phyloP scores from a whole-genome alignment of 2,888 invertebrate species.

The Drosophila helvetica region DNA sequence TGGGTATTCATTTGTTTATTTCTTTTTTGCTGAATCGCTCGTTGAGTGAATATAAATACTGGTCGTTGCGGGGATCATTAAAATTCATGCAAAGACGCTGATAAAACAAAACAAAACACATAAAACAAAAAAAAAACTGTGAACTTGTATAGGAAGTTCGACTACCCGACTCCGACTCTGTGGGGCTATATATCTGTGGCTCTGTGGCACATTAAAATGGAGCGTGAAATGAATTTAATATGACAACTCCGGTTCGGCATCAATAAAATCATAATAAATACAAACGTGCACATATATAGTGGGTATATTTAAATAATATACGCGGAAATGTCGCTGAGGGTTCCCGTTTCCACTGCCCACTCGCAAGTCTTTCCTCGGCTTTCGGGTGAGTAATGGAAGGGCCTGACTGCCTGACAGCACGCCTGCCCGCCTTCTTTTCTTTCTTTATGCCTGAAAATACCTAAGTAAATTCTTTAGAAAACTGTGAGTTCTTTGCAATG shows the following conservation, averaged over 20 bases:
- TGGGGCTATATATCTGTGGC: background rate
- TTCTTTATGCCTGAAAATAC: background rate
- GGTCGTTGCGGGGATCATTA: slow-evolving; percentile 28
- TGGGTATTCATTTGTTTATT: slow-evolving; percentile 14
- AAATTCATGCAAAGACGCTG: slow-evolving; percentile 52
- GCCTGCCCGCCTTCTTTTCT: slow-evolving; percentile 20
- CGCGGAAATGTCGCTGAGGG: slow-evolving; percentile 25
- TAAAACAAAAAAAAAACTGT: slow-evolving; percentile 48
- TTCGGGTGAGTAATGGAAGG: slow-evolving; percentile 36
- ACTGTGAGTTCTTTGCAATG: slow-evolving; percentile 12
- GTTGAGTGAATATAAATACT: slow-evolving; percentile 23
- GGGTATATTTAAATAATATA: slow-evolving; percentile 14
- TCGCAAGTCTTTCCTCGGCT: no score
- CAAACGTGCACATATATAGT: slow-evolving; percentile 25
- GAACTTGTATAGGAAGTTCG: slow-evolving; percentile 65
- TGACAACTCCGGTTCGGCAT: slow-evolving; percentile 44
- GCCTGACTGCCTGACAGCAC: background rate
- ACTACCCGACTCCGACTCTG: slow-evolving; percentile 32
- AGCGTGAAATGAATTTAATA: slow-evolving; percentile 71
- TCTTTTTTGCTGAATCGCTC: slow-evolving; percentile 32
- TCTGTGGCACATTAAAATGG: slow-evolving; percentile 58
- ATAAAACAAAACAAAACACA: background rate
- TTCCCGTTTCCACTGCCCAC: slow-evolving; percentile 1
- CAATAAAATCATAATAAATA: slow-evolving; percentile 58
- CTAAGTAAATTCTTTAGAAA: slow-evolving; percentile 22